These are phyloP conservation scores for Heteractis magnifica DNA, from an alignment of 92 coral and sea anemone genomes.

Conservation along the genomic window DNA sequence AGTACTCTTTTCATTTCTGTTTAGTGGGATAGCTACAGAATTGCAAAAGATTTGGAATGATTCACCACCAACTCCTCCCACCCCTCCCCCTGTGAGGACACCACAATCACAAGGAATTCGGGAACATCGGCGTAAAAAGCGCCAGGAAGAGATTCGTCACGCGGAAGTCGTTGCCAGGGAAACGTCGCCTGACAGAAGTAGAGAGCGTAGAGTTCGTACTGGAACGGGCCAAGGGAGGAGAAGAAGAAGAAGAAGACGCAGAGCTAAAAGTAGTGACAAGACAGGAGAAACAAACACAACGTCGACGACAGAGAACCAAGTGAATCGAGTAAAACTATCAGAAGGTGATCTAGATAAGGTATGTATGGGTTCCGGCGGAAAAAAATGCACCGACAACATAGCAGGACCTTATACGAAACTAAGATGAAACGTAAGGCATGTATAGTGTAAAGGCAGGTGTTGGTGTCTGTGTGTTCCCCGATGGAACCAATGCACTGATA, in stretches of 20 bases:
- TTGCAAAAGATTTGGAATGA: neutral
- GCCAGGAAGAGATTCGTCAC: slow-evolving; percentile 10
- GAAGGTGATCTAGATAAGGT: slow-evolving; percentile 3
- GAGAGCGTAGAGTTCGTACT: neutral
- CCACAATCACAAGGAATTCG: neutral
- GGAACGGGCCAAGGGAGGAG: neutral
- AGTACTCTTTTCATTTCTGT: neutral
- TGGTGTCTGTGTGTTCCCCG: no score
- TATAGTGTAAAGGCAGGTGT: no score
- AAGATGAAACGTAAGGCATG: no score
- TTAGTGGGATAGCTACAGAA: neutral
- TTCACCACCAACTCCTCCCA: neutral
- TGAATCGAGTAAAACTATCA: neutral
- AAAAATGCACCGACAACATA: neutral
- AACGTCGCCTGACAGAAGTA: neutral
- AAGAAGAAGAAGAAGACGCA: neutral
- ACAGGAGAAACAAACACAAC: neutral
- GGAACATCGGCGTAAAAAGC: slow-evolving; percentile 11
- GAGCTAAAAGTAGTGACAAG: neutral
- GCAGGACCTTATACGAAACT: neutral
- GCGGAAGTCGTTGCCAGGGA: slow-evolving; percentile 15
- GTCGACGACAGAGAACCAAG: no score
- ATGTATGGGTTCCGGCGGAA: neutral
- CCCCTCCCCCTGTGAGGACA: slow-evolving; percentile 6
- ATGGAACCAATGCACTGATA: no score